Conservation (phyloP, 35 echinoderm and acorn worm species). For the Heliocidaris erythrogramma region DNA sequence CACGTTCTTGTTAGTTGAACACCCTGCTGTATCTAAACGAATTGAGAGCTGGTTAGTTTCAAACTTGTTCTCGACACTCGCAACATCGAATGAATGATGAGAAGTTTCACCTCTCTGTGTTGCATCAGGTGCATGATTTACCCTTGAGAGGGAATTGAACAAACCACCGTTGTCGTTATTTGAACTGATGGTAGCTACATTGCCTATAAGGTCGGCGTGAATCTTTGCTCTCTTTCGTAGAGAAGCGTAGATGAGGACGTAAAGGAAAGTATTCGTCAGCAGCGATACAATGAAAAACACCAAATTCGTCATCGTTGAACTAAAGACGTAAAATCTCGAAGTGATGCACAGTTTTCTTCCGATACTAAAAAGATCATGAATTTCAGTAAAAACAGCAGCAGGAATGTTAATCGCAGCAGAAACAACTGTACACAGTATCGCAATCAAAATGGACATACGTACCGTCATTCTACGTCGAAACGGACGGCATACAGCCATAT, state of each 20-base stretch:
- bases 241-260: background rate
- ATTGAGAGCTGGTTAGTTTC: too few species aligned
- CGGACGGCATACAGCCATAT: slow-evolving; percentile 33
- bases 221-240: background rate
- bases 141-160: background rate
- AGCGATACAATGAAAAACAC: background rate
- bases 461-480: background rate
- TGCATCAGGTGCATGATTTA: background rate
- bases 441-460: background rate
- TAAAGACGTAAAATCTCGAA: background rate
- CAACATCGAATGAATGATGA: too few species aligned
- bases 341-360: background rate
- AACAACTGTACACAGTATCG: background rate
- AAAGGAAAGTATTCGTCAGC: background rate
- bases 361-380: background rate
- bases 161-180: background rate
- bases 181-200: background rate
- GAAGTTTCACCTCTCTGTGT: too few species aligned
- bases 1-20: too few species aligned
- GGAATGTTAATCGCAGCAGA: background rate
- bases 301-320: background rate
- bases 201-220: background rate
- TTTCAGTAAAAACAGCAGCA: background rate
- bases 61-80: too few species aligned
- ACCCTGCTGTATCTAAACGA: too few species aligned